Conservation (phyloP, 2,888 invertebrate species). For the Cryptocephalus primarius region DNA sequence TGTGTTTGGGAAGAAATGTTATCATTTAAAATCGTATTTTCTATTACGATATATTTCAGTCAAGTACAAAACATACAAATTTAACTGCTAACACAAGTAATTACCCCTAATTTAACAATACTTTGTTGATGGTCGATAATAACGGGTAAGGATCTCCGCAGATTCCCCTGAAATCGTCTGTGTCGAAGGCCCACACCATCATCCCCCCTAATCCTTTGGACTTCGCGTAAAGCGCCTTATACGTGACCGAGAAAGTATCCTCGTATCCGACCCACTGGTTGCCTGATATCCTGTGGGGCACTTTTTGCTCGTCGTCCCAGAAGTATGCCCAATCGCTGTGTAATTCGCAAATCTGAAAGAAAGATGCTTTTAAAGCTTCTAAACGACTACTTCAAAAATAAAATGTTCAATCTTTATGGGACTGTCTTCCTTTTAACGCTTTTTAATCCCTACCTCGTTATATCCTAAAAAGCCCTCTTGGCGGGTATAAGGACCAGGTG, state of each 20-base stretch:
- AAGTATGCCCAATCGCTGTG: constrained; percentile 18
- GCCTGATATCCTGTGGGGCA: constrained; percentile 36
- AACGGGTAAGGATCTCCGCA: constrained; percentile 36
- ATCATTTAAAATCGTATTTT: too few relatives aligned
- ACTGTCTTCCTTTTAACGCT: background rate
- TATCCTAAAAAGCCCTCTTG: constrained; percentile 59
- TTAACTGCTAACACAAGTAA: too few relatives aligned
- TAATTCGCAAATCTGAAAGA: constrained; percentile 25
- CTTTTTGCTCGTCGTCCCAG: constrained; percentile 33
- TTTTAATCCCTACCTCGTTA: constrained; percentile 48
- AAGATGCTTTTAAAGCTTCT: background rate
- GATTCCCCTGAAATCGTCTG: constrained; percentile 56
- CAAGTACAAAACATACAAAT: too few relatives aligned
- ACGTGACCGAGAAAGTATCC: constrained; percentile 40
- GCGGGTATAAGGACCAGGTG: constrained; percentile 51
- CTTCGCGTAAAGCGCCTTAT: constrained; percentile 35
- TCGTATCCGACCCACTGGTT: constrained; percentile 61
- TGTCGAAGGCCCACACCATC: constrained; percentile 70
- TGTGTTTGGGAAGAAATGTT: too few relatives aligned
- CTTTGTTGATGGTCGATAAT: constrained; percentile 12
- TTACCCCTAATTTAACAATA: too few relatives aligned
- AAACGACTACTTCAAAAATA: too few relatives aligned
- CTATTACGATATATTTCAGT: too few relatives aligned
- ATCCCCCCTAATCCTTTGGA: constrained; percentile 41
- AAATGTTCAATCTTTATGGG: too few relatives aligned